These are phyloP conservation scores for Toxotes jaculatrix DNA, from an alignment of 2,113 vertebrate genomes.

Conservation along the genomic window DNA sequence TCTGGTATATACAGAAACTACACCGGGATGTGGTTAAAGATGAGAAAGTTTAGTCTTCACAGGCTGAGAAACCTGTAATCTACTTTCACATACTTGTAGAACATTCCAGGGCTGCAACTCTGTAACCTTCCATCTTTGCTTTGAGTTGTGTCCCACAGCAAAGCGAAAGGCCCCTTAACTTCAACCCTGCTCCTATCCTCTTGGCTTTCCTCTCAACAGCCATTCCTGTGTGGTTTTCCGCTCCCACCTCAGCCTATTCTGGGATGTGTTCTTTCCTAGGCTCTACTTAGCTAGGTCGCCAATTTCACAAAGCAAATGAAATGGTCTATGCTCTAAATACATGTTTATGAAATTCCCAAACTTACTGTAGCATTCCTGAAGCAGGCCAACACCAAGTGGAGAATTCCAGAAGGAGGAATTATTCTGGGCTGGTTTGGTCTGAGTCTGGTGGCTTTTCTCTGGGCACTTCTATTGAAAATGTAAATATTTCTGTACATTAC, in stretches of 20 bases:
- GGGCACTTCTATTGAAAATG: neutral
- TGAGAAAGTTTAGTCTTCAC: constrained; percentile 56
- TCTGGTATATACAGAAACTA: constrained; percentile 30
- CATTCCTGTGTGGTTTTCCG: constrained; percentile 70
- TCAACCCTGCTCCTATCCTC: constrained; percentile 28
- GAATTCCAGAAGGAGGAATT: constrained; percentile 58
- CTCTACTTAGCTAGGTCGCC: constrained; percentile 64
- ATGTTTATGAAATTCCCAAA: constrained; percentile 78
- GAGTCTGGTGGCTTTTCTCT: neutral
- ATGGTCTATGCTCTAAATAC: constrained; percentile 70
- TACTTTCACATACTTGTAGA: constrained; percentile 54
- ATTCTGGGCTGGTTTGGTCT: constrained; percentile 9
- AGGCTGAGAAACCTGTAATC: constrained; percentile 65
- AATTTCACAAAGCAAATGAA: constrained; percentile 70
- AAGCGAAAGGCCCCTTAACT: constrained; percentile 30
- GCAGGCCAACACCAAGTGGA: constrained; percentile 51
- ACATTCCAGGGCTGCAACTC: constrained; percentile 52
- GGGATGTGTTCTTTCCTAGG: constrained; percentile 65
- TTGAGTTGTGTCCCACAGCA: constrained; percentile 24
- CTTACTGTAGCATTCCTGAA: constrained; percentile 71
- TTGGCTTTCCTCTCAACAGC: constrained; percentile 36
- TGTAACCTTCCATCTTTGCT: constrained; percentile 42
- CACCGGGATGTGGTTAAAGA: constrained; percentile 61
- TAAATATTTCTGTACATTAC: neutral
- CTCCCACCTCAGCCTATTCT: constrained; percentile 77